A percentile compares a stretch with the other conserved stretches of the same genome.
Conservation (phyloP, 92 coral and sea anemone species). For the Desmophyllum pertusum region DNA sequence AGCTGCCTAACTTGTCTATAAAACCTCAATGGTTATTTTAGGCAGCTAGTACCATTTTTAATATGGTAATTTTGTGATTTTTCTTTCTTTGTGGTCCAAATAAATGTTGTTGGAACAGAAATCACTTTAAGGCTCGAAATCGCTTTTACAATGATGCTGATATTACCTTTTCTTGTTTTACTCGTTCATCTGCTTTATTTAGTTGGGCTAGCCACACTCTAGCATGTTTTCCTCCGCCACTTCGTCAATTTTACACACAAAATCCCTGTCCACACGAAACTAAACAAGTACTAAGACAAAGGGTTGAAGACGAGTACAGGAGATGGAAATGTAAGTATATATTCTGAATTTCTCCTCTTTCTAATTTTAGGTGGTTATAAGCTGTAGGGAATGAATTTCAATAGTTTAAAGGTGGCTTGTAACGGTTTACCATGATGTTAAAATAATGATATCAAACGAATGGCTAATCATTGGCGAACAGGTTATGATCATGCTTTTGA, state of each 20-base stretch:
- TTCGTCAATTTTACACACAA: conserved; percentile 84
- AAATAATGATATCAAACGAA: too few species aligned
- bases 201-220: conserved; percentile 97
- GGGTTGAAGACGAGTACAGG: conserved; percentile 93
- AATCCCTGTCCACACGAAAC: conserved; percentile 79
- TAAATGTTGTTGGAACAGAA: too few species aligned
- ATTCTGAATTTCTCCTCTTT: not conserved
- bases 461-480: too few species aligned
- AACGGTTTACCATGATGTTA: too few species aligned
- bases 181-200: not conserved
- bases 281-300: conserved; percentile 72
- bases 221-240: conserved; percentile 82
- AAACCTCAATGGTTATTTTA: too few species aligned
- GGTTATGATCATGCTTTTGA: too few species aligned
- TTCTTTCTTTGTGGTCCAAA: too few species aligned
- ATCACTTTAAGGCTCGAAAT: not conserved
- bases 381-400: not conserved
- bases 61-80: too few species aligned
- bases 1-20: too few species aligned
- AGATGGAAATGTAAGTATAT: conserved; percentile 77
- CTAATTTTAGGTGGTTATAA: not conserved
- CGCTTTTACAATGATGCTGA: not conserved
- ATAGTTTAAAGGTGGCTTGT: too few species aligned
- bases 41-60: too few species aligned
- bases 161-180: not conserved